Percentiles rank a stretch among this genome's conserved stretches.
These are phyloP conservation scores for Scomberomorus guttatus DNA, from an alignment of 2,797 vertebrate genomes.

Conservation along the genomic window DNA sequence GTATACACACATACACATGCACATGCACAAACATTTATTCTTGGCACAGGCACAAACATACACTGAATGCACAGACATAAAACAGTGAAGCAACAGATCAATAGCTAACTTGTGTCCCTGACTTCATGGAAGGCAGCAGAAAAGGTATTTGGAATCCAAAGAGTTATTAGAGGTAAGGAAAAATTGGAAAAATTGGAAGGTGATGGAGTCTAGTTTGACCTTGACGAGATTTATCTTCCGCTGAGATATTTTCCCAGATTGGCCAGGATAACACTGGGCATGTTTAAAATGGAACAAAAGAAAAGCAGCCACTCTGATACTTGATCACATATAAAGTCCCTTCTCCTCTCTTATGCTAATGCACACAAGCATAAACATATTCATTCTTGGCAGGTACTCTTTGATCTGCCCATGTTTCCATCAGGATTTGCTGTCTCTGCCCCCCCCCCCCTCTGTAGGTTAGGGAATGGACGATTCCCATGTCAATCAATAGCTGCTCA, in stretches of 20 bases:
- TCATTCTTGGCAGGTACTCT: conserved; percentile 54
- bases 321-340: conserved; percentile 31
- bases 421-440: conserved; percentile 49
- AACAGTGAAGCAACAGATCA: conserved; percentile 63
- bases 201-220: conserved; percentile 67
- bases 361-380: conserved; percentile 57
- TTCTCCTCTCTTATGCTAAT: conserved; percentile 52
- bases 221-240: conserved; percentile 62
- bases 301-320: conserved; percentile 25
- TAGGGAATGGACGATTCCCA: conserved; percentile 43
- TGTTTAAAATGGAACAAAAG: conserved; percentile 39
- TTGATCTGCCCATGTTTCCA: conserved; percentile 61
- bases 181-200: conserved; percentile 45
- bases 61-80: conserved; percentile 70
- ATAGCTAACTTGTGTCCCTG: conserved; percentile 70
- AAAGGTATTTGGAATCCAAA: conserved; percentile 67
- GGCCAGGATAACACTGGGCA: conserved; percentile 17
- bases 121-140: conserved; percentile 64
- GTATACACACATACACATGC: conserved; percentile 38
- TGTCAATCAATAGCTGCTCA: conserved; percentile 69
- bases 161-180: conserved; percentile 66
- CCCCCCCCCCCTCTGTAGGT: conserved; percentile 24
- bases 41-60: conserved; percentile 70
- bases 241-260: conserved; percentile 44
- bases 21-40: conserved; percentile 47